Evolutionary conservation across 2,888 invertebrate genomes (phyloP).

Genomic region (Scelioninae gen. 1): DNA sequence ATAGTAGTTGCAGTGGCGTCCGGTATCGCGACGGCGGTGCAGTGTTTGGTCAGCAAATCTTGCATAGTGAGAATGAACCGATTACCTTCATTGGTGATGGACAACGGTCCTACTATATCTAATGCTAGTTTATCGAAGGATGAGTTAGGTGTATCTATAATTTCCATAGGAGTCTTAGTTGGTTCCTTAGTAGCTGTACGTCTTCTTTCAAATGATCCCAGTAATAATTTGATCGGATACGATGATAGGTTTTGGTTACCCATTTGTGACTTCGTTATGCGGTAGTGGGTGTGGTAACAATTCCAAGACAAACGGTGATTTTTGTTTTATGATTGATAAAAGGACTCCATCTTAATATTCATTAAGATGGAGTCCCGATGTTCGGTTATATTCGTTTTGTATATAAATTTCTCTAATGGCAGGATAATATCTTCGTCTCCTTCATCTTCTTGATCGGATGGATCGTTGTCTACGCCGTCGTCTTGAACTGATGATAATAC

Average conservation of each 20-base stretch:
- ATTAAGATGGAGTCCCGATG: too few relatives aligned
- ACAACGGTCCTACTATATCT: background rate
- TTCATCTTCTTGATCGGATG: too few relatives aligned
- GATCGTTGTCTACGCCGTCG: too few relatives aligned
- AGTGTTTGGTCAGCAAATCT: background rate
- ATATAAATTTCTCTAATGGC: too few relatives aligned
- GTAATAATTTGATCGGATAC: background rate
- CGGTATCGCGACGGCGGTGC: background rate
- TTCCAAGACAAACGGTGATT: too few relatives aligned
- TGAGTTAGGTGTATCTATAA: background rate
- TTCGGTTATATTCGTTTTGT: too few relatives aligned
- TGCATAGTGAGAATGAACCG: background rate
- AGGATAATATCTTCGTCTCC: too few relatives aligned
- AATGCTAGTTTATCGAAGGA: background rate
- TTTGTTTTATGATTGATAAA: too few relatives aligned
- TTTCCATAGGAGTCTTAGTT: background rate
- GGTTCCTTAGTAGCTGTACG: background rate
- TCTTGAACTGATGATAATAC: too few relatives aligned
- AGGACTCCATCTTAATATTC: too few relatives aligned
- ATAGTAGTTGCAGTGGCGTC: background rate
- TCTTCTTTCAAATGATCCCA: conserved; percentile 1
- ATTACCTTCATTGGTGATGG: background rate
- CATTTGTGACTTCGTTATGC: background rate
- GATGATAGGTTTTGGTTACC: background rate
- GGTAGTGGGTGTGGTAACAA: too few relatives aligned